These are phyloP conservation scores for Scrobipalpa costella DNA, from an alignment of 2,888 invertebrate genomes.

Conservation along the genomic window DNA sequence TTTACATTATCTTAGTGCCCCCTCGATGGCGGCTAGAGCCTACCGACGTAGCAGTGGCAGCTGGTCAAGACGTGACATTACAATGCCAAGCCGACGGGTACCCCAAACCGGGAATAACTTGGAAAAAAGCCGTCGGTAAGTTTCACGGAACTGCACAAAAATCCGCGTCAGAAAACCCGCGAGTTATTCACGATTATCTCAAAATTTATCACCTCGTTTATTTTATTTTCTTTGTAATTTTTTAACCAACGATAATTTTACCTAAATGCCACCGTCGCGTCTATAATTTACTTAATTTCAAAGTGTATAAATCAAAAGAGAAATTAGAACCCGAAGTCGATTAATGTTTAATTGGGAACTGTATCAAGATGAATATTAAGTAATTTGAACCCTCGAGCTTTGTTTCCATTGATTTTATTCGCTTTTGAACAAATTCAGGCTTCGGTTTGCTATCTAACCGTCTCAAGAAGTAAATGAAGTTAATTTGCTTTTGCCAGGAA, in stretches of 20 bases:
- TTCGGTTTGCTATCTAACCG: conserved; percentile 9
- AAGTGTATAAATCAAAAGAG: conserved; percentile 25
- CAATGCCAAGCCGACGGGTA: conserved; percentile 96
- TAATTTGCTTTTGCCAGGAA: conserved; percentile 63
- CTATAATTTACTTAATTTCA: conserved; percentile 19
- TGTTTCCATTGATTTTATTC: conserved; percentile 21
- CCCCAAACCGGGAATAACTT: conserved; percentile 92
- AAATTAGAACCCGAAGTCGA: conserved; percentile 23
- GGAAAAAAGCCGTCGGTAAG: conserved; percentile 93
- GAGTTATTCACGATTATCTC: conserved; percentile 27
- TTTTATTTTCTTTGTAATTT: conserved; percentile 28
- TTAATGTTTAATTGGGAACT: conserved; percentile 24
- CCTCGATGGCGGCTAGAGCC: conserved; percentile 95
- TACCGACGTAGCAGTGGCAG: conserved; percentile 89
- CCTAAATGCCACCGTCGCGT: conserved; percentile 24
- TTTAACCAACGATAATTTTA: conserved; percentile 21
- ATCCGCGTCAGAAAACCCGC: conserved; percentile 24
- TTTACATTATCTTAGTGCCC: conserved; percentile 82
- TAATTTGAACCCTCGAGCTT: conserved; percentile 13
- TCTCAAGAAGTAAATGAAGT: background rate
- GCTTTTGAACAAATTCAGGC: background rate
- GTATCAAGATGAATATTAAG: conserved; percentile 25
- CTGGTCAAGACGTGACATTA: conserved; percentile 90
- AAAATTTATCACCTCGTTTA: conserved; percentile 31
- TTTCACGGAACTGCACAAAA: conserved; percentile 25